Evolutionary conservation across 2,113 vertebrate species (phyloP), one percentile per base, ranked within the genome.

Genomic region (Edolisoma coerulescens): DNA sequence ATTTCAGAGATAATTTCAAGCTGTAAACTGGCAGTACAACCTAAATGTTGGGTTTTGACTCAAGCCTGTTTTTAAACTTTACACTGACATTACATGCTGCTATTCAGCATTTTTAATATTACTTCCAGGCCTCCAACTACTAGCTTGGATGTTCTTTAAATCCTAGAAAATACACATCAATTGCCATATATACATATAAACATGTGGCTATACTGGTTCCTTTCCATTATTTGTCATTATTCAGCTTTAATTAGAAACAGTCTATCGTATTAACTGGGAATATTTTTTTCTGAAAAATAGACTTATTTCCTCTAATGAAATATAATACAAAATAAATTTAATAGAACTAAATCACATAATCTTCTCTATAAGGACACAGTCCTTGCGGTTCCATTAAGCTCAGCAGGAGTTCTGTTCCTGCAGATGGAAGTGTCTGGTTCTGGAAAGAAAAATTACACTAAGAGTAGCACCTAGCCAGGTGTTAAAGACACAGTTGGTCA

Each of bases 401-500:
- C 6, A 0, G 75, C 83, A 52, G 64, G 85, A 91, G 50, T 84
- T 57, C 79, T 90, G 32, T 44, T 85, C n/a, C 75, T 91, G 64
- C 90, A 78, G 61, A 78, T 78, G 52, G 52, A 94, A 37, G 49
- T 81, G 91, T 90, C 94, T 94, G 86, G 54, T 57, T 86, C 71
- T 79, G 54, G 57, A 82, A 89, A 95, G 88, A 95, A 97, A 96
- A 94, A 95, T 78, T 88, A 73, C 69, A 41, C 87, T 89, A 84
- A 87, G 90, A 93, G 88, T 65, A 95, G 92, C 97, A 96, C 94
- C 96, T 96, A 95, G 81, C 90, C 92, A 92, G 95, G 94, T 97
- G 96, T 94, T 94, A 93, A 88, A 95, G 94, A 85, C 75, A 77
- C 4, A 35, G 65, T 6, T 69, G 79, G 81, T 84, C 68, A 87